phyloP scores from a whole-genome alignment of 2,797 vertebrate genomes.

The Rhodeus uyekii region DNA sequence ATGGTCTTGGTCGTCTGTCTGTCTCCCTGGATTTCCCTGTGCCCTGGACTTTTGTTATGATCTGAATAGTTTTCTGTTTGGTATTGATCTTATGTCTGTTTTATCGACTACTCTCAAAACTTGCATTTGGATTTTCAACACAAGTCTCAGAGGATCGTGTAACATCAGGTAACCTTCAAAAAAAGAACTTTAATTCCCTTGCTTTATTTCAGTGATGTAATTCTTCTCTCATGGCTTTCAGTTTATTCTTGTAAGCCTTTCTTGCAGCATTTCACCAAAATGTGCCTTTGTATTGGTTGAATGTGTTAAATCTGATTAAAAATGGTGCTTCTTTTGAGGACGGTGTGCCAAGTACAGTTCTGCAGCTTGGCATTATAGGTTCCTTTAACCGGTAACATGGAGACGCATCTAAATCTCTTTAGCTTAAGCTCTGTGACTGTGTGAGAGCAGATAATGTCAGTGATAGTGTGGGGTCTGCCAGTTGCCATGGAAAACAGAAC shows the following conservation, averaged over 20 bases:
- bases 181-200: neutral
- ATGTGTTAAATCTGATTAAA: conserved; percentile 37
- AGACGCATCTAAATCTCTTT: conserved; percentile 39
- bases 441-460: conserved; percentile 46
- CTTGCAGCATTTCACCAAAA: neutral
- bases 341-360: neutral
- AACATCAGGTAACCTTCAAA: too few species aligned
- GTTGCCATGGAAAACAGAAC: conserved; percentile 50
- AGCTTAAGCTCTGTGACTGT: conserved; percentile 26
- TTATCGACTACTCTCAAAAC: too few species aligned
- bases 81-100: too few species aligned
- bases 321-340: conserved; percentile 13
- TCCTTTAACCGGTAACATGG: conserved; percentile 19
- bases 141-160: too few species aligned
- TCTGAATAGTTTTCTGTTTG: too few species aligned
- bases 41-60: too few species aligned
- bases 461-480: conserved; percentile 39
- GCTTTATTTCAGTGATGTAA: neutral
- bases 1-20: too few species aligned
- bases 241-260: neutral
- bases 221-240: neutral
- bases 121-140: too few species aligned
- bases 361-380: conserved; percentile 14
- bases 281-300: conserved; percentile 3
- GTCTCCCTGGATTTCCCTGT: too few species aligned